phyloP scores from a whole-genome alignment of 2,113 vertebrate species.

The Aythya baeri region DNA sequence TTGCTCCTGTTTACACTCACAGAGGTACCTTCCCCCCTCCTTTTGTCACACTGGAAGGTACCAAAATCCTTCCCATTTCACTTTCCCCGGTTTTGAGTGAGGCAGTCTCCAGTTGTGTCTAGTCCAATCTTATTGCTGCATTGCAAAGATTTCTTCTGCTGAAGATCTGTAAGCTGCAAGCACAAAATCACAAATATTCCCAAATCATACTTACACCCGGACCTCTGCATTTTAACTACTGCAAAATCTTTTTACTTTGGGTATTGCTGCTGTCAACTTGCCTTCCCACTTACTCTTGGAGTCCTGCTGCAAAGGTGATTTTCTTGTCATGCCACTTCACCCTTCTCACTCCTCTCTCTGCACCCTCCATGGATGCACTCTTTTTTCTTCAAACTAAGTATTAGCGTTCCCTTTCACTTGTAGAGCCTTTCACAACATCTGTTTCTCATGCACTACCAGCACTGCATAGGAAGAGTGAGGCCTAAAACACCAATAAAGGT shows the following conservation, averaged over 20 bases:
- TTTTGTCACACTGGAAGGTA: not conserved
- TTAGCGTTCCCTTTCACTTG: not conserved
- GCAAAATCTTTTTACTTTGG: not conserved
- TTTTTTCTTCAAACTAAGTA: not conserved
- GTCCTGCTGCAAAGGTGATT: not conserved
- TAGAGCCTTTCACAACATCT: not conserved
- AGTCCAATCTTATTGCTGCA: not conserved
- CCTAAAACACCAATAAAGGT: not conserved
- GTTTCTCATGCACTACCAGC: not conserved
- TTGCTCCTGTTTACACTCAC: not conserved
- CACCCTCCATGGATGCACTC: not conserved
- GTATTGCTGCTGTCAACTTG: not conserved
- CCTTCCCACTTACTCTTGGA: not conserved
- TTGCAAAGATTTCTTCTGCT: not conserved
- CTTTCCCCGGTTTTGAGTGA: not conserved
- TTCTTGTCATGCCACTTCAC: not conserved
- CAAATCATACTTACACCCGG: not conserved
- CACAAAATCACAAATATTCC: not conserved
- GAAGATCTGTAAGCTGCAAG: not conserved
- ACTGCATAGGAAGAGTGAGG: not conserved
- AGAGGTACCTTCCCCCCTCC: not conserved
- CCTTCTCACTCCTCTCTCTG: not conserved
- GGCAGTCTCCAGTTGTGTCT: not conserved
- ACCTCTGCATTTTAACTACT: not conserved
- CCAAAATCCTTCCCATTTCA: not conserved